Evolutionary conservation across 2,888 invertebrate species (phyloP), one percentile per base, ranked within the genome.

Genomic region (Sarcophaga variegata): DNA sequence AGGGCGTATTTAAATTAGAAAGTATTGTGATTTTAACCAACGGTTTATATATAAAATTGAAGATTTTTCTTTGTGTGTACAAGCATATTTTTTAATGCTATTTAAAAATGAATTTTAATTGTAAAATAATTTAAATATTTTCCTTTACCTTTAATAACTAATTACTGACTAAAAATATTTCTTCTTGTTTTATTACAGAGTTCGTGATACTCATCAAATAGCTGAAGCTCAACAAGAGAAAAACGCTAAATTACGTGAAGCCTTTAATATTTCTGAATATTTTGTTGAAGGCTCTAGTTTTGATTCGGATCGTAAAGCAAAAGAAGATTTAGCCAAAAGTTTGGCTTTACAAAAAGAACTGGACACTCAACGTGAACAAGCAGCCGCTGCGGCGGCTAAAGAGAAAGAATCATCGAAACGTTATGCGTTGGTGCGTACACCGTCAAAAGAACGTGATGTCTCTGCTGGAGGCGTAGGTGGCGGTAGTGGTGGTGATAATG

Each of bases 151-250:
- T 37, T 37, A 49, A 49, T 49, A 2, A 14, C 17, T 54, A 14
- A 17, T 54, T 12, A 54, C 17, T 54, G 12, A 54, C 54, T 54
- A 54, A 14, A 54, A 54, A 54, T 4, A 14, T 54, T 12, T 54
- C 4, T 14, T 37, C 10, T 25, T 10, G 59, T 83, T 74, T 78
- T 47, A 25, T 89, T 90, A 0, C 94, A 98, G 98, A 94, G 98
- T 98, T 87, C 97, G 97, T 87, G 99, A 98, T 93, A 98, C 98
- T 70, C 99, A 99, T 94, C 98, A 98, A 93, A 96, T 98, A 88
- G 99, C 99, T 1, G 98, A 98, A 93, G 98, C 99, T 37, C 98
- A 98, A 93, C 97, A 97, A 91, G 97, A 98, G 94, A 99, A 99
- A 94, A 99, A 99, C 95, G 97, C 97, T 3, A 96, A 97, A 81